Base-by-base conservation (phyloP, 2,113 vertebrate genomes). In the Nestor notabilis region DNA sequence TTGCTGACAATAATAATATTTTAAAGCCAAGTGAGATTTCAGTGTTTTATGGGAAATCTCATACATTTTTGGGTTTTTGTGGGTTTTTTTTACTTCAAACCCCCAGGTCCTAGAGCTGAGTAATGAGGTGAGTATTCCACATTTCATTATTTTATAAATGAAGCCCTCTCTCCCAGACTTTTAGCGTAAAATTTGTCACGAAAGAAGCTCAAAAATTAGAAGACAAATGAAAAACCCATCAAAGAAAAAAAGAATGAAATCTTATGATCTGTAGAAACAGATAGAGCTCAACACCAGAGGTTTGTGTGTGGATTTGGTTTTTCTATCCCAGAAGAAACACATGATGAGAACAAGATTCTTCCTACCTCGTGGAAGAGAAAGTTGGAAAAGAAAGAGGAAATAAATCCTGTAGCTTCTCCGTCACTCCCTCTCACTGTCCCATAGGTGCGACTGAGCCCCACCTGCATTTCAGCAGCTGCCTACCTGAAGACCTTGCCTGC, bases 361-460 rank as follows among this genome's bases (percentile, higher is more conserved):
- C 39, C 75, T 47, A 31, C 24, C 23, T 35, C 74, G 23, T 4
- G 1, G 25, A 65, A 87, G 11, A 93, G 15, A 20, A 79, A 82
- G 35, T 20, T 85, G 49, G 46, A 91, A 91, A 53, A 75, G 35
- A 84, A 43, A 68, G 17, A 88, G n/a, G 19, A 58, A 6, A 53
- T 33, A 66, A 70, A 88, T 31, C 63, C 46, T 1, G 0, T 39
- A 33, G 28, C 11, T 89, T 80, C 60, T 41, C 61, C 43, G 7
- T 0, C 4, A 1, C 13, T 82, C 43, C 49, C 16, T 68, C 65
- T 77, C 25, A 64, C 13, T 2, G 0, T 7, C 78, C 46, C 14
- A 0, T 29, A 5, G 0, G 27, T 31, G 70, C 39, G 18, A 29
- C 70, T 65, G 85, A 60, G 10, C 44, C 82, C 95, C 88, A 92